A percentile compares a stretch with the other conserved stretches of the same genome.
phyloP scores from a whole-genome alignment of 2,888 invertebrate species.

The Synanthedon andrenaeformis region DNA sequence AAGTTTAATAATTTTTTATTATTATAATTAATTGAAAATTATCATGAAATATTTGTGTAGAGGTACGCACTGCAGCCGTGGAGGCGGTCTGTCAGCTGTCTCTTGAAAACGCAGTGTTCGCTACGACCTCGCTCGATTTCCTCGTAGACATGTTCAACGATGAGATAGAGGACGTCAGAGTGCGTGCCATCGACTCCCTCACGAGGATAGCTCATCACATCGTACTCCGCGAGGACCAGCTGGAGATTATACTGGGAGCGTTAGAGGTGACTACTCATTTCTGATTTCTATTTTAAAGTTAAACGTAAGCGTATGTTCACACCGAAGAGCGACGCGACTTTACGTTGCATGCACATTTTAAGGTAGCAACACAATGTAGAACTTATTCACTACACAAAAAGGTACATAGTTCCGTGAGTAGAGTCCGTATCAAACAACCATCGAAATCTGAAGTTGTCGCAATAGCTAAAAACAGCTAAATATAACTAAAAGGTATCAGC shows the following conservation, averaged over 20 bases:
- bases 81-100: conserved; percentile 93
- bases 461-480: no score
- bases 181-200: conserved; percentile 94
- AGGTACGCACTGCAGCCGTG: conserved; percentile 95
- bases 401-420: no score
- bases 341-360: no score
- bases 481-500: no score
- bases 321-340: no score
- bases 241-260: conserved; percentile 94
- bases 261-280: conserved; percentile 75
- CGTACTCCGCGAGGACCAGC: conserved; percentile 91
- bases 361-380: no score
- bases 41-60: conserved; percentile 39
- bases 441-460: no score
- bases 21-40: no score
- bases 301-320: neutral
- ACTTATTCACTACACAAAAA: no score
- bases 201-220: conserved; percentile 91
- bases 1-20: no score
- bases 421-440: no score
- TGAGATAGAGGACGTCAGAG: conserved; percentile 96
- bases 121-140: conserved; percentile 91
- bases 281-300: neutral
- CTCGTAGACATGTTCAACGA: conserved; percentile 99
- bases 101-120: conserved; percentile 84